These are phyloP conservation scores for Zeuzera pyrina DNA, from an alignment of 2,888 invertebrate species.

Conservation along the genomic window DNA sequence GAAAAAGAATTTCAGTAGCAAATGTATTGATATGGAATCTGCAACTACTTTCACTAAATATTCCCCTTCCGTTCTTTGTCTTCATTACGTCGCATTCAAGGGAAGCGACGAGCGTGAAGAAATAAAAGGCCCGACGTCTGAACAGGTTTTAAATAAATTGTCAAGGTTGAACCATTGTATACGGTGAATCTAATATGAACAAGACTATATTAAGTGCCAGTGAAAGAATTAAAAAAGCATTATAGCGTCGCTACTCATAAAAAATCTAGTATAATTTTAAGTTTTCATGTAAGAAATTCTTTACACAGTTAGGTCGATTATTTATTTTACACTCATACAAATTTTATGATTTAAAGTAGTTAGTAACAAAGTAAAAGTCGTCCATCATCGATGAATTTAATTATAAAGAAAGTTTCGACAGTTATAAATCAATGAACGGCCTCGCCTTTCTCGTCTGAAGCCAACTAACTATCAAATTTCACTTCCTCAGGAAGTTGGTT, in stretches of 20 bases:
- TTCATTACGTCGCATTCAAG: not conserved
- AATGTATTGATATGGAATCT: too few species aligned
- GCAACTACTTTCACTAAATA: not conserved
- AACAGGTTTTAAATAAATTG: slow-evolving; percentile 6
- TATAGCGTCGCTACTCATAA: too few species aligned
- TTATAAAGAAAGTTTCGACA: too few species aligned
- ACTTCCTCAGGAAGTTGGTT: not conserved
- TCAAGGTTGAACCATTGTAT: slow-evolving; percentile 8
- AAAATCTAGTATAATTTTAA: too few species aligned
- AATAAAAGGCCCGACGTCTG: not conserved
- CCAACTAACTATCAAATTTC: too few species aligned
- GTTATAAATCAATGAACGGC: not conserved
- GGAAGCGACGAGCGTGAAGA: slow-evolving; percentile 6
- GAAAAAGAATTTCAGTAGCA: too few species aligned
- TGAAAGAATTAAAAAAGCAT: too few species aligned
- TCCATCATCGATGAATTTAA: too few species aligned
- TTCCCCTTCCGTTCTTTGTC: not conserved
- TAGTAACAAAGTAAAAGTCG: not conserved
- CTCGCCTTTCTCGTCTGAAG: too few species aligned
- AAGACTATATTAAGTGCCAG: too few species aligned
- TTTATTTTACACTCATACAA: not conserved
- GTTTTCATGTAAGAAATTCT: too few species aligned
- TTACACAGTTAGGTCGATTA: not conserved
- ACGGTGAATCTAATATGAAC: not conserved
- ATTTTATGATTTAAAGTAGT: not conserved